phyloP scores from a whole-genome alignment of 1,140 invertebrate genomes.

The Saccostrea glomerata region DNA sequence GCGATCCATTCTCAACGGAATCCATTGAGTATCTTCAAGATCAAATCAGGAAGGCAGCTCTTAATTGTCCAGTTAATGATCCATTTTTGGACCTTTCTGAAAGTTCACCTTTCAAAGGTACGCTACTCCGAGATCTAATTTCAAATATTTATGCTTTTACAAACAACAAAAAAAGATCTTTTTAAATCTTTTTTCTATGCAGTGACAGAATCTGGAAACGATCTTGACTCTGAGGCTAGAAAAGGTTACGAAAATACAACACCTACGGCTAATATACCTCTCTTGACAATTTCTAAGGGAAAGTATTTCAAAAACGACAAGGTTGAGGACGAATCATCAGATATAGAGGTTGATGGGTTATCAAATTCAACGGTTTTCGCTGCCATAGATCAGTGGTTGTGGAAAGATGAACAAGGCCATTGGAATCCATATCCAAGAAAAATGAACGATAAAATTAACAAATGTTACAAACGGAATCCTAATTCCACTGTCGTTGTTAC shows the following conservation, averaged over 20 bases:
- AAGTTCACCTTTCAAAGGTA: no score
- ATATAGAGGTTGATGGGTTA: not conserved
- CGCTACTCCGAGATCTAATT: no score
- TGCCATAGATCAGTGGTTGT: not conserved
- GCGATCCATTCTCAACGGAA: not conserved
- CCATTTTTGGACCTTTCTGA: no score
- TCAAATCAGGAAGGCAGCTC: not conserved
- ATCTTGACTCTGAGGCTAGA: no score
- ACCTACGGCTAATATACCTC: not conserved
- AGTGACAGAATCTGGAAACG: no score
- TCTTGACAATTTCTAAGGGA: not conserved
- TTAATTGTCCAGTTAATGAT: not conserved
- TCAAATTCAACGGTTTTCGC: no score
- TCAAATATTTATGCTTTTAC: no score
- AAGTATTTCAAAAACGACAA: not conserved
- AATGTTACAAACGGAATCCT: not conserved
- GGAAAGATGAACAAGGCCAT: not conserved
- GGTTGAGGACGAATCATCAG: not conserved
- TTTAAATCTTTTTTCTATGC: no score
- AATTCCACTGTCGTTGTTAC: slow-evolving; percentile 12
- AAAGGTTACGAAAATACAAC: not conserved
- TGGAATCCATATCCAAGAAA: slow-evolving; percentile 6
- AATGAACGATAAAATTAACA: slow-evolving; percentile 1
- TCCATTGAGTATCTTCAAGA: not conserved
- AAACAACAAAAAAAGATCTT: no score